phyloP scores from a whole-genome alignment of 2,113 vertebrate species.

The Plotosus lineatus region DNA sequence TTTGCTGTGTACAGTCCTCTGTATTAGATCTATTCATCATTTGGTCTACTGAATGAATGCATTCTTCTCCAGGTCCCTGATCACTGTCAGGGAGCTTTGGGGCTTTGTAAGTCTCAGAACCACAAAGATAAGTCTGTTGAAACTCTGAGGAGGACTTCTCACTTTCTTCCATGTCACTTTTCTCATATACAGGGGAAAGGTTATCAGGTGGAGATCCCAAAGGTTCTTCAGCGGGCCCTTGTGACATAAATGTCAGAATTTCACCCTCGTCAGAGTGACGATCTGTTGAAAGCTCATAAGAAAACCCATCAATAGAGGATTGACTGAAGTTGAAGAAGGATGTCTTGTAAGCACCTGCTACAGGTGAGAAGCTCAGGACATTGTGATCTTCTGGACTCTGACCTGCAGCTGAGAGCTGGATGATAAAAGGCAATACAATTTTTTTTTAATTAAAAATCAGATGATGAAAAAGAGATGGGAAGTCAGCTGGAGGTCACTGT shows the following conservation, averaged over 20 bases:
- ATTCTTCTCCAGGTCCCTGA: background rate
- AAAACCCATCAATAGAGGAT: constrained; percentile 44
- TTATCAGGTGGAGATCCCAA: constrained; percentile 9
- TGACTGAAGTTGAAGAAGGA: constrained; percentile 47
- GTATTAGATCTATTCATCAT: background rate
- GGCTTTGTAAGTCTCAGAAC: background rate
- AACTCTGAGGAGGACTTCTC: constrained; percentile 38
- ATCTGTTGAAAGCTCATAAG: constrained; percentile 24
- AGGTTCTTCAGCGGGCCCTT: constrained; percentile 37
- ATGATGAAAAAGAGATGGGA: constrained; percentile 7
- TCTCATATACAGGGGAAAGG: constrained; percentile 50
- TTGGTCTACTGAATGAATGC: constrained; percentile 19
- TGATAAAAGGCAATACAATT: constrained; percentile 56
- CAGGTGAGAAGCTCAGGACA: constrained; percentile 26
- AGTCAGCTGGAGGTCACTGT: background rate
- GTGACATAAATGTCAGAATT: constrained; percentile 37
- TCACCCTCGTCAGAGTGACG: constrained; percentile 12
- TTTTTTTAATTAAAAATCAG: constrained; percentile 1
- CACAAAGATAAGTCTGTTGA: background rate
- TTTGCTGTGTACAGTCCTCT: background rate
- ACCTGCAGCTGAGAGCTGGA: constrained; percentile 64
- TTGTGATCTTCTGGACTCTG: constrained; percentile 55
- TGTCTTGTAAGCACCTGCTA: background rate
- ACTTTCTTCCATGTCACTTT: constrained; percentile 52
- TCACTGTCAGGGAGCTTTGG: constrained; percentile 20